Evolutionary conservation across 2,797 vertebrate genomes (phyloP).

Genomic region (Pseudomugil tenellus): DNA sequence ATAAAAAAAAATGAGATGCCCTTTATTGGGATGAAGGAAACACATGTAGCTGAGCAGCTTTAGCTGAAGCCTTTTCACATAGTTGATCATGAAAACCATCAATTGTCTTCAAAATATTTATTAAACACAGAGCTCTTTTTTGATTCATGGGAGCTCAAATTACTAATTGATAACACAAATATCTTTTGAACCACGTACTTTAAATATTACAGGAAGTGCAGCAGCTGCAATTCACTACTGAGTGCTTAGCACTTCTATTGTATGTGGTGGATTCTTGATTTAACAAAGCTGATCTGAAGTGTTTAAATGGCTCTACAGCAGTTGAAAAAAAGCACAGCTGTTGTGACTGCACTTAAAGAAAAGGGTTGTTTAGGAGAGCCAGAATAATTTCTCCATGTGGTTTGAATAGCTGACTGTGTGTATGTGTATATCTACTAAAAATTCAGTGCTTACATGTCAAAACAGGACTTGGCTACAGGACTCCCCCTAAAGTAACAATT

Average conservation of each 20-base stretch:
- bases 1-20: slow-evolving; percentile 6
- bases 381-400: slow-evolving; percentile 36
- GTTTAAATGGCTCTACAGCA: slow-evolving; percentile 59
- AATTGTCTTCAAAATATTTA: slow-evolving; percentile 5
- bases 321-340: slow-evolving; percentile 39
- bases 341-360: slow-evolving; percentile 49
- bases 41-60: slow-evolving; percentile 12
- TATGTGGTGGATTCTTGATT: slow-evolving; percentile 47
- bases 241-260: slow-evolving; percentile 19
- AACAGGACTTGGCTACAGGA: slow-evolving; percentile 15
- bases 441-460: slow-evolving; percentile 6
- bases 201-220: background rate
- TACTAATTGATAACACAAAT: slow-evolving; percentile 9
- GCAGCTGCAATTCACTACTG: slow-evolving; percentile 8
- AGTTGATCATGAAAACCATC: slow-evolving; percentile 8
- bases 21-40: slow-evolving; percentile 22
- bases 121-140: slow-evolving; percentile 21
- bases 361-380: slow-evolving; percentile 37
- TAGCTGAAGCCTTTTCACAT: slow-evolving; percentile 12
- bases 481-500: slow-evolving; percentile 14
- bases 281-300: slow-evolving; percentile 59
- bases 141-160: slow-evolving; percentile 1
- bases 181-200: slow-evolving; percentile 14
- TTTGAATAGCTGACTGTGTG: slow-evolving; percentile 7
- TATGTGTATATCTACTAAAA: slow-evolving; percentile 1